Evolutionary conservation across 2,113 vertebrate species (phyloP).

Genomic region (Delphinapterus leucas): DNA sequence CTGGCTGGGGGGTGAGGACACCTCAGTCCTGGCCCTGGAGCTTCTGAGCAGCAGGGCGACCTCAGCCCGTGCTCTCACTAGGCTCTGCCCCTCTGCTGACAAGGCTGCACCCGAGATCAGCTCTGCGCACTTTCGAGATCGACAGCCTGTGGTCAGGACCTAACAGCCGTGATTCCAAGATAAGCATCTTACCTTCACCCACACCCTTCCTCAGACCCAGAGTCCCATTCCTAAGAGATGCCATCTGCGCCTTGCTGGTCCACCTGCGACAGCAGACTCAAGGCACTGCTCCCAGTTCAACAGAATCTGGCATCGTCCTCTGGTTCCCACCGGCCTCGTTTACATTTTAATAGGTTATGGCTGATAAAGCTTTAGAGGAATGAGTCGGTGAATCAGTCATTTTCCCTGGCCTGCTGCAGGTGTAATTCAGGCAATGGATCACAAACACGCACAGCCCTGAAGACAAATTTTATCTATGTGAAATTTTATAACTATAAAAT

Average conservation of each 20-base stretch:
- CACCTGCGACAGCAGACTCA: no score
- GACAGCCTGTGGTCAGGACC: not conserved
- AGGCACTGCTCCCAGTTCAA: not conserved
- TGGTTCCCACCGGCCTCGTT: not conserved
- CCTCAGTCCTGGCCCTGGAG: not conserved
- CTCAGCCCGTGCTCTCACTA: not conserved
- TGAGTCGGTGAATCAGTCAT: not conserved
- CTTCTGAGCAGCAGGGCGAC: not conserved
- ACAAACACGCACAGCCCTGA: not conserved
- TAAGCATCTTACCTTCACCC: not conserved
- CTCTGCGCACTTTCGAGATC: not conserved
- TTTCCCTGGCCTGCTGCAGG: not conserved
- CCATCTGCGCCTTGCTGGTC: not conserved
- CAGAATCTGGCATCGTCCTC: not conserved
- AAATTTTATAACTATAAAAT: not conserved
- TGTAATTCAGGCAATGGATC: not conserved
- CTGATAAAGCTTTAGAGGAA: not conserved
- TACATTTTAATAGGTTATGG: not conserved
- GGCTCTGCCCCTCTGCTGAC: not conserved
- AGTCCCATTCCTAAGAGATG: not conserved
- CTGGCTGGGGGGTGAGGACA: not conserved
- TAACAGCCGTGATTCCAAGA: not conserved
- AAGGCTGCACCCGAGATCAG: not conserved
- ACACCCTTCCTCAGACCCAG: not conserved
- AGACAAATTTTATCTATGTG: not conserved